These are phyloP conservation scores for Myiotriccus ornatus DNA, from an alignment of 2,797 vertebrate species.

Conservation along the genomic window DNA sequence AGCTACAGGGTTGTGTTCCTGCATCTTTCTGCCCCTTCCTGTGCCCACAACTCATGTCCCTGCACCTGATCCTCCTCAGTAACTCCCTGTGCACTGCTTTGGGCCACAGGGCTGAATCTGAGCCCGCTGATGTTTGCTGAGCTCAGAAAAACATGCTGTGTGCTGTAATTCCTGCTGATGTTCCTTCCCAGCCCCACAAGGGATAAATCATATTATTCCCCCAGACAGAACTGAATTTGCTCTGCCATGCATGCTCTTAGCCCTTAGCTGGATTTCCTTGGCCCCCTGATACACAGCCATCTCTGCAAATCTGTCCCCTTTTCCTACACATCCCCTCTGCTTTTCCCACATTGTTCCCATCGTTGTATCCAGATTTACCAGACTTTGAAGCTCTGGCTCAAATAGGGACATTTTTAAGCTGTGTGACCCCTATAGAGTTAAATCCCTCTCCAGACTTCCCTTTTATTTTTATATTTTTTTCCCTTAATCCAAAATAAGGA, in stretches of 20 bases:
- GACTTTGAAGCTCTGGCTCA: not conserved
- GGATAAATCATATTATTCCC: rapidly evolving
- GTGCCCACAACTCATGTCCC: rapidly evolving
- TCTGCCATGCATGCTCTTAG: not conserved
- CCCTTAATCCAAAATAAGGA: not conserved
- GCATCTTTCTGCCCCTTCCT: not conserved
- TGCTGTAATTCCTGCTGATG: not conserved
- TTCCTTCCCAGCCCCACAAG: not conserved
- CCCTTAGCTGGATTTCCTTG: not conserved
- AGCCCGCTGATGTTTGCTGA: rapidly evolving
- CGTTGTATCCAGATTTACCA: not conserved
- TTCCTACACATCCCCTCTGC: not conserved
- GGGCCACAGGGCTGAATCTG: rapidly evolving
- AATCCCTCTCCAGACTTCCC: not conserved
- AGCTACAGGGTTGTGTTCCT: not conserved
- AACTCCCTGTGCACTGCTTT: not conserved
- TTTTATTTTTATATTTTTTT: not conserved
- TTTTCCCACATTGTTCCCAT: not conserved
- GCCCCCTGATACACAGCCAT: not conserved
- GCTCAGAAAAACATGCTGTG: not conserved
- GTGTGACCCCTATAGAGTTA: not conserved
- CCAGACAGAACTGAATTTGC: not conserved
- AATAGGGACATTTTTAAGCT: not conserved
- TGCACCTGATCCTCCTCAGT: not conserved
- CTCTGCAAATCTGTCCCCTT: not conserved